Evolutionary conservation across 1,140 invertebrate genomes (phyloP), one percentile per base, ranked within the genome.

Genomic region (Drosophila repletoides): DNA sequence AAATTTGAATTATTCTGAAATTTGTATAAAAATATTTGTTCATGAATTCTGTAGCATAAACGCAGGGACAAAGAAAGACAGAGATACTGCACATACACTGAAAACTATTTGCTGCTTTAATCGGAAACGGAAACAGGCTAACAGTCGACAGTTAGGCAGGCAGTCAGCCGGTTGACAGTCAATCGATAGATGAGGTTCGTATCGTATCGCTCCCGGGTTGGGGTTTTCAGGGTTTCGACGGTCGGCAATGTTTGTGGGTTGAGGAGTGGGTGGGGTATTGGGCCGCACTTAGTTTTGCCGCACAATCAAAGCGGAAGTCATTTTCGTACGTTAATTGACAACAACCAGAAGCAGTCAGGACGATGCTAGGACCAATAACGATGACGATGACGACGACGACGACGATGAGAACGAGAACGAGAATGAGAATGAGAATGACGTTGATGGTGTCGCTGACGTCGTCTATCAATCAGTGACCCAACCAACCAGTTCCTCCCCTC

Each of bases 261-360:
- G 19, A 61, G 3, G 22, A 0, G 19, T 21, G 4, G 14, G 29
- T 12, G 45, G 14, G 28, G 24, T 14, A 29, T n/a, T n/a, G 31
- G 61, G 51, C 40, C 69, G 53, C 61, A 71, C 61, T 66, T 66
- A 58, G 53, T 66, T 71, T 71, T 65, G 61, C 61, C 61, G 67
- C 75, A 81, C 72, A 86, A 87, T 87, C 81, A 86, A 80, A 69
- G 76, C 81, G 81, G 81, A 86, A 86, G 81, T 86, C 81, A 86
- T 86, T 86, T 87, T 86, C 81, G 81, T 87, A 87, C 81, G 81
- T 86, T 86, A 86, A 86, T 86, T 86, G 81, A 86, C 81, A 86
- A 86, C 67, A 66, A 76, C 43, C 59, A 43, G 29, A 15, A 38
- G 31, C 14, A 51, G 55, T 14, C 40, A 12, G 17, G 43, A 61